A percentile compares a stretch with the other conserved stretches of the same genome.
Evolutionary conservation across 2,113 vertebrate genomes (phyloP).

Genomic region (Equus quagga): DNA sequence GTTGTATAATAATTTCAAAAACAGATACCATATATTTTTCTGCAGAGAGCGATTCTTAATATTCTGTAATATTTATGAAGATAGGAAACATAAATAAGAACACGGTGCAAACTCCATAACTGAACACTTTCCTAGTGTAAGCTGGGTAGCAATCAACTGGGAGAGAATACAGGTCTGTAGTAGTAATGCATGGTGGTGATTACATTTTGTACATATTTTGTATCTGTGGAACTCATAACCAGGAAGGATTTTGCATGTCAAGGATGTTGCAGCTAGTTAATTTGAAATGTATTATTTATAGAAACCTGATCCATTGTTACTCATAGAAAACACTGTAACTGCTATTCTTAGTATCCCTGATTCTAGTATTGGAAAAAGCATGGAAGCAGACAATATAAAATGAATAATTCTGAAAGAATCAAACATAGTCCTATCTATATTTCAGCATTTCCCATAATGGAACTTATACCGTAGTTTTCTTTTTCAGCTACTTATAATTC

Average conservation of each 20-base stretch:
- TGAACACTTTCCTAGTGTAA: conserved; percentile 32
- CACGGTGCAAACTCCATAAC: not conserved
- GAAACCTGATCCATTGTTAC: conserved; percentile 41
- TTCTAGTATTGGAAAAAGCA: conserved; percentile 47
- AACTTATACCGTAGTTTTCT: not conserved
- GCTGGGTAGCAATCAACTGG: not conserved
- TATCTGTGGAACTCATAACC: conserved; percentile 52
- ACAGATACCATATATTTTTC: not conserved
- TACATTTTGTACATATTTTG: conserved; percentile 61
- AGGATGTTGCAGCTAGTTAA: conserved; percentile 58
- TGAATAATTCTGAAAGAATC: conserved; percentile 53
- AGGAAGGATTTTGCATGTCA: conserved; percentile 46
- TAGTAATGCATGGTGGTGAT: not conserved
- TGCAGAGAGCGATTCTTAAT: not conserved
- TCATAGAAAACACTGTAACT: conserved; percentile 41
- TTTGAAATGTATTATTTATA: conserved; percentile 77
- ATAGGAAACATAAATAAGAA: conserved; percentile 44
- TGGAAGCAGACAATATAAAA: conserved; percentile 30
- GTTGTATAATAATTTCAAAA: not conserved
- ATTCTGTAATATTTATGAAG: not conserved
- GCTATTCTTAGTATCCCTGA: conserved; percentile 60
- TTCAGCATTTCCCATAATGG: conserved; percentile 62
- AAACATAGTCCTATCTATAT: not conserved
- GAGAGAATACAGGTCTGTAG: not conserved
- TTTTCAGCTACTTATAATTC: not conserved